Conservation (phyloP, 1,140 invertebrate genomes). For the Dendrolimus punctatus region DNA sequence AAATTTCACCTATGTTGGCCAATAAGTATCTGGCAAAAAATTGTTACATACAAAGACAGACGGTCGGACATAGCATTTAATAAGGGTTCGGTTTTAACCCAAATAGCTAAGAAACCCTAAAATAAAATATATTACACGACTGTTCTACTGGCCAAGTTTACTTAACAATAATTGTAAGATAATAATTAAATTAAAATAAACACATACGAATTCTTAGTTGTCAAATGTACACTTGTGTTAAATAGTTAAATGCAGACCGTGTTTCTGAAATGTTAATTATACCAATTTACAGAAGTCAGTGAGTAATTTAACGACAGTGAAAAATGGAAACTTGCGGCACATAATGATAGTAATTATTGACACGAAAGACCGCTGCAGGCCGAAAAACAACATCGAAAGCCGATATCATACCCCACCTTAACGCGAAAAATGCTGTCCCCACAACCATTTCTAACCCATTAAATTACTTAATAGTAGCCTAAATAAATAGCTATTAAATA, state of each 20-base stretch:
- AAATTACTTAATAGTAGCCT: no score
- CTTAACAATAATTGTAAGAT: no score
- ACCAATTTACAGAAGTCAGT: slow-evolving; percentile 57
- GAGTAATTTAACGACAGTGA: slow-evolving; percentile 41
- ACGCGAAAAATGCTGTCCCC: slow-evolving; percentile 50
- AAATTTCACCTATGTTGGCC: no score
- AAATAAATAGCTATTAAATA: no score
- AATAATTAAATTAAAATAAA: slow-evolving; percentile 1
- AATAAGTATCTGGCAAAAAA: no score
- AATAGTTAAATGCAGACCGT: slow-evolving; percentile 34
- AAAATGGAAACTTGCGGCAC: slow-evolving; percentile 42
- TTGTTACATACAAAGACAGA: no score
- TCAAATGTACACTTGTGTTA: slow-evolving; percentile 28
- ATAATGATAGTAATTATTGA: slow-evolving; percentile 66
- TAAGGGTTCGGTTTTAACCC: no score
- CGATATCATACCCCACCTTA: slow-evolving; percentile 52
- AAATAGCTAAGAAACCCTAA: no score
- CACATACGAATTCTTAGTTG: slow-evolving; percentile 14
- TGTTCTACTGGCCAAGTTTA: no score
- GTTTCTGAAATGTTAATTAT: slow-evolving; percentile 48
- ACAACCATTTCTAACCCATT: no score
- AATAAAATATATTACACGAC: no score
- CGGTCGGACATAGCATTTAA: no score
- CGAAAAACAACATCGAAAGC: slow-evolving; percentile 27
- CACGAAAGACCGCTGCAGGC: slow-evolving; percentile 45